A percentile compares a stretch with the other conserved stretches of the same genome.
Evolutionary conservation across 2,113 vertebrate genomes (phyloP).

Genomic region (Sander vitreus): DNA sequence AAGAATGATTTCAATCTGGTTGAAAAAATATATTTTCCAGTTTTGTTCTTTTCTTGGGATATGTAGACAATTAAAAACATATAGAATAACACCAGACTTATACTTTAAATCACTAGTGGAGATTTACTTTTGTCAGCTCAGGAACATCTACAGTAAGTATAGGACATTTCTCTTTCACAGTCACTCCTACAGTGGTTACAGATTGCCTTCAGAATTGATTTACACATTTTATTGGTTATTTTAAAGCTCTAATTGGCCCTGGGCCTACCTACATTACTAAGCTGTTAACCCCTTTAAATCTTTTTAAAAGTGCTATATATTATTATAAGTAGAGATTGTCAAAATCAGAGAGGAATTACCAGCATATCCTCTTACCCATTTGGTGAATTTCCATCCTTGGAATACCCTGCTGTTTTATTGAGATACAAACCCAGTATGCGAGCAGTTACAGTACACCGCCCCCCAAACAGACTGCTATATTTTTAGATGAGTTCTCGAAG

Average conservation of each 20-base stretch:
- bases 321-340: background rate
- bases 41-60: too few species aligned
- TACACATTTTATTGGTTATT: too few species aligned
- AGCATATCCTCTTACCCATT: background rate
- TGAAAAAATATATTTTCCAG: too few species aligned
- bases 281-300: background rate
- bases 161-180: too few species aligned
- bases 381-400: conserved; percentile 14
- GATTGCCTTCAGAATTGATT: background rate
- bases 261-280: background rate
- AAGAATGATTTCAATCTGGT: too few species aligned
- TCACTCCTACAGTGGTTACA: too few species aligned
- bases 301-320: background rate
- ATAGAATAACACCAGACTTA: too few species aligned
- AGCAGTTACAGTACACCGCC: conserved; percentile 26
- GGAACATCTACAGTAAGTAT: too few species aligned
- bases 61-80: too few species aligned
- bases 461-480: conserved; percentile 28
- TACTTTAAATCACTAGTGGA: too few species aligned
- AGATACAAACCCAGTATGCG: conserved; percentile 30
- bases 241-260: background rate
- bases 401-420: conserved; percentile 22
- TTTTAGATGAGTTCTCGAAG: conserved; percentile 29
- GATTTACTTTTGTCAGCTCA: too few species aligned
- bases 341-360: background rate